Percentiles rank a stretch among this genome's conserved stretches.
phyloP scores from a whole-genome alignment of 30 jellyfish, hydroid and myxozoan genomes.

The Pelagia noctiluca region DNA sequence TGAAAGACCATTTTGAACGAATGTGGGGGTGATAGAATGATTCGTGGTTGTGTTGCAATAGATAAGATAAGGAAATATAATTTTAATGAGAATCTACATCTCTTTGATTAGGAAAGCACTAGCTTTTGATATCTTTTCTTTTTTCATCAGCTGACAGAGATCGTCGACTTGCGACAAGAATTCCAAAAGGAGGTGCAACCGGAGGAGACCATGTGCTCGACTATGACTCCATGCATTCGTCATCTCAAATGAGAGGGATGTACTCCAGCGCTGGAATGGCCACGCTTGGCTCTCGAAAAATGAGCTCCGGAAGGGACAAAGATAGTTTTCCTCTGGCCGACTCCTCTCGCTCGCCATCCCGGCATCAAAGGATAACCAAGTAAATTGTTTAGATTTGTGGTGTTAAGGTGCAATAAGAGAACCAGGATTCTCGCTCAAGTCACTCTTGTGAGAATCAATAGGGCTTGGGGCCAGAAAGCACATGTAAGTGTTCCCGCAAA shows the following conservation, averaged over 20 bases:
- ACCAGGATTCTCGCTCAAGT: no score
- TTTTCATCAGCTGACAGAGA: conserved; percentile 57
- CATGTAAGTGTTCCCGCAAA: no score
- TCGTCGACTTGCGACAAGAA: conserved; percentile 64
- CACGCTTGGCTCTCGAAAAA: conserved; percentile 57
- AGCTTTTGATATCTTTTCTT: neutral
- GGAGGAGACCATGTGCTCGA: conserved; percentile 61
- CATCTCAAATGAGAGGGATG: conserved; percentile 73
- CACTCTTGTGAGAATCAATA: no score
- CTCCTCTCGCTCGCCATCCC: conserved; percentile 74
- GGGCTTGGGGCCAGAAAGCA: no score
- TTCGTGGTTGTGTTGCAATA: no score
- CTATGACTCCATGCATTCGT: conserved; percentile 62
- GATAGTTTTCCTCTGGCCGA: conserved; percentile 69
- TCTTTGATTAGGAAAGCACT: no score
- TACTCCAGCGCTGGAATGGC: conserved; percentile 72
- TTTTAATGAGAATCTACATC: no score
- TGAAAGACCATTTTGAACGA: no score
- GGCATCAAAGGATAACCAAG: conserved; percentile 70
- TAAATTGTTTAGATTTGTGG: no score
- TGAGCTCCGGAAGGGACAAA: conserved; percentile 63
- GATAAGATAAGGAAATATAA: no score
- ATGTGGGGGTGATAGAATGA: no score
- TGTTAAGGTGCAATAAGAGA: no score
- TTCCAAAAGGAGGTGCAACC: conserved; percentile 62